Percentiles rank a stretch among this genome's conserved stretches.
Evolutionary conservation across 2,888 invertebrate species (phyloP).

Genomic region (Drosophila parthenogenetica): DNA sequence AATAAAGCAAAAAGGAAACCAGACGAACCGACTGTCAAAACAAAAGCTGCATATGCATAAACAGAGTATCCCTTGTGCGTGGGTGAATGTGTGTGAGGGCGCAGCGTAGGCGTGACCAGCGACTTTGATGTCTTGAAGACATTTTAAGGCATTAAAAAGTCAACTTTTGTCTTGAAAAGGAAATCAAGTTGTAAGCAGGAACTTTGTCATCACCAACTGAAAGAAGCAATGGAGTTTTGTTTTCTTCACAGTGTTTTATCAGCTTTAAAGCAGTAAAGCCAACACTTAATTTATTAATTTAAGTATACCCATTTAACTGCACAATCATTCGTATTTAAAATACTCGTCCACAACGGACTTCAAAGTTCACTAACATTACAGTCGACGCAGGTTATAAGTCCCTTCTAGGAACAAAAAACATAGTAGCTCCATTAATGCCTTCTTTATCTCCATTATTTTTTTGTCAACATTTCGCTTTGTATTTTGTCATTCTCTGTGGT

Average conservation of each 20-base stretch:
- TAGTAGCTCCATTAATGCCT: conserved; percentile 5
- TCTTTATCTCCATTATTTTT: background rate
- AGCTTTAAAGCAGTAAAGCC: too few species aligned
- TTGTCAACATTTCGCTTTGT: conserved; percentile 3
- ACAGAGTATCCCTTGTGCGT: background rate
- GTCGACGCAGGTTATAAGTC: background rate
- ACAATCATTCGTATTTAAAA: too few species aligned
- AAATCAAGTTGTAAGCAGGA: background rate
- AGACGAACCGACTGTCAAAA: conserved; percentile 33
- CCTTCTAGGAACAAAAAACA: background rate
- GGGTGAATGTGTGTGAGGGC: background rate
- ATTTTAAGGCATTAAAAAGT: conserved; percentile 4
- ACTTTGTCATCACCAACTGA: background rate
- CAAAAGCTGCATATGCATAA: conserved; percentile 39
- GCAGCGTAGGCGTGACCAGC: conserved; percentile 20
- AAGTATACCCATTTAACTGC: too few species aligned
- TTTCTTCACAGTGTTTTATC: too few species aligned
- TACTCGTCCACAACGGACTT: too few species aligned
- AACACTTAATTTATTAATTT: too few species aligned
- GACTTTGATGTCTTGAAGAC: conserved; percentile 32
- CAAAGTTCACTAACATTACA: too few species aligned
- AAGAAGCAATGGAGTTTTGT: too few species aligned
- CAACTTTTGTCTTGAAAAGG: background rate
- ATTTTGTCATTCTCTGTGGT: conserved; percentile 50
- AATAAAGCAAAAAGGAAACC: conserved; percentile 40